phyloP scores from a whole-genome alignment of 2,888 invertebrate species.

The Onthophagus sagittarius region DNA sequence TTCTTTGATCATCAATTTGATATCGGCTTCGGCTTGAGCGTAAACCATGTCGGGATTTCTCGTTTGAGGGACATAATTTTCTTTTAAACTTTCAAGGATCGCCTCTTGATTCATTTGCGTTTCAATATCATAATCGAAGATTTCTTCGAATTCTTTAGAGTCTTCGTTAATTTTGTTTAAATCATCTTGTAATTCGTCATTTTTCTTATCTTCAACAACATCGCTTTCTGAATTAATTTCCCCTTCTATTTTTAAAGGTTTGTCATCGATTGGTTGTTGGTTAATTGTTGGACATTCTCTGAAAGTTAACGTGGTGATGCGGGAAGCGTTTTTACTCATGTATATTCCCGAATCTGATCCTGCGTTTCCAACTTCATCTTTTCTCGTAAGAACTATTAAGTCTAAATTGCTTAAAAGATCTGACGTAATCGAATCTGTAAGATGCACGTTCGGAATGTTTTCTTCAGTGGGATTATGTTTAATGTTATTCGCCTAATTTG shows the following conservation, averaged over 20 bases:
- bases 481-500: not conserved
- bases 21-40: conserved; percentile 19
- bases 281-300: not conserved
- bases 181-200: not conserved
- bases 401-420: not conserved
- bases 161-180: not conserved
- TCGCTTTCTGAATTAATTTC: not conserved
- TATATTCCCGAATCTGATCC: not conserved
- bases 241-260: not conserved
- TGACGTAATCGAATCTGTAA: not conserved
- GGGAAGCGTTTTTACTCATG: not conserved
- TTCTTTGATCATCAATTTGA: conserved; percentile 23
- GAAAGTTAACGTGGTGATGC: not conserved
- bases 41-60: conserved; percentile 13
- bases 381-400: not conserved
- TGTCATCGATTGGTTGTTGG: not conserved
- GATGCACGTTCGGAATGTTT: not conserved
- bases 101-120: not conserved
- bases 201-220: not conserved
- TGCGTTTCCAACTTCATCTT: not conserved
- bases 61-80: not conserved
- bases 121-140: not conserved
- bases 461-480: not conserved
- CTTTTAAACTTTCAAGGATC: not conserved
- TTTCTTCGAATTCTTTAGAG: not conserved